These are phyloP conservation scores for Dasyurus viverrinus DNA, from an alignment of 2,113 vertebrate species.

Conservation along the genomic window DNA sequence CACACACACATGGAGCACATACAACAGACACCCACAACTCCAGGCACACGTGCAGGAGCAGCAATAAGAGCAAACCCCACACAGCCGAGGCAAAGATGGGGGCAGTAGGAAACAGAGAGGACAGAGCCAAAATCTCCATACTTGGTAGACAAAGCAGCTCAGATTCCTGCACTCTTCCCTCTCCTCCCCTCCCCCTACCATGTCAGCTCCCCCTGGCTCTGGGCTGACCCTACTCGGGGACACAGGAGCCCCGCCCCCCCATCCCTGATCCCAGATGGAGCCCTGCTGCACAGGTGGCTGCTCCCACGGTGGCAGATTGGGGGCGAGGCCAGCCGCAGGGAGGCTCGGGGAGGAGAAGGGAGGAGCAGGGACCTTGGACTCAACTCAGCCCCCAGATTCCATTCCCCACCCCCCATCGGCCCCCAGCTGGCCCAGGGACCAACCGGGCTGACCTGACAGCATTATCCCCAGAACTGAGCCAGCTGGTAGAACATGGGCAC, in stretches of 20 bases:
- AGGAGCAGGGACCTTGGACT: neutral
- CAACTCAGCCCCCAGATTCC: neutral
- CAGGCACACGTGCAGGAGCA: neutral
- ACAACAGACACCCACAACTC: neutral
- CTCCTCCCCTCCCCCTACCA: neutral
- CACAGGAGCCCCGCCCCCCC: constrained; percentile 38
- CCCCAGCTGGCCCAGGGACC: neutral
- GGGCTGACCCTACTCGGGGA: constrained; percentile 9
- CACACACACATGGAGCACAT: neutral
- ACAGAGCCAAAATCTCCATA: neutral
- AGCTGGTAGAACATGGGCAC: neutral
- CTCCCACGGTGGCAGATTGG: constrained; percentile 60
- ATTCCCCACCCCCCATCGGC: neutral
- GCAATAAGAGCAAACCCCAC: neutral
- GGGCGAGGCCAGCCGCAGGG: constrained; percentile 41
- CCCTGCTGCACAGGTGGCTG: constrained; percentile 75
- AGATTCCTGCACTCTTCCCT: neutral
- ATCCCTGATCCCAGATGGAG: constrained; percentile 59
- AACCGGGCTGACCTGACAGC: neutral
- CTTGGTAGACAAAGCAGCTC: neutral
- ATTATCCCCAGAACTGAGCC: neutral
- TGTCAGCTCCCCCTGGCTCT: constrained; percentile 42
- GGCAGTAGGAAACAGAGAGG: neutral
- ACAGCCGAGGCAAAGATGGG: neutral
- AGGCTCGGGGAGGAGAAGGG: constrained; percentile 1